A percentile compares a stretch with the other conserved stretches of the same genome.
These are phyloP conservation scores for Oreohelix idahoensis DNA, from an alignment of 1,140 invertebrate species.

Conservation along the genomic window DNA sequence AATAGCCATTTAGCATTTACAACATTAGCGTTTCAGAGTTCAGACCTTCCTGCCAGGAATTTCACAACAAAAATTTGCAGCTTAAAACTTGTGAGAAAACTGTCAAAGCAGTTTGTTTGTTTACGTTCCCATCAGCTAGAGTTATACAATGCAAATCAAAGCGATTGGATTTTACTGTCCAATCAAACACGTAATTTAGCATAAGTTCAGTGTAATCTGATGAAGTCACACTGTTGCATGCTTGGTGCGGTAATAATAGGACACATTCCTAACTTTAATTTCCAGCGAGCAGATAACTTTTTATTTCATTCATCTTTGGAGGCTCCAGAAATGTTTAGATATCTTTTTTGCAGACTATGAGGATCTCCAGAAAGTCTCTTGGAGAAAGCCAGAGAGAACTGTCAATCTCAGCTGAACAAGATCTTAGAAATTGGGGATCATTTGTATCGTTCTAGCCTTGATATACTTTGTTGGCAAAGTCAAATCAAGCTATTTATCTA, in stretches of 20 bases:
- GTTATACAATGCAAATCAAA: background rate
- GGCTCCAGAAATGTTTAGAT: too few relatives aligned
- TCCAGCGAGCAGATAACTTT: too few relatives aligned
- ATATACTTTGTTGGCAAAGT: too few relatives aligned
- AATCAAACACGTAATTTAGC: background rate
- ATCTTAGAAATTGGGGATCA: too few relatives aligned
- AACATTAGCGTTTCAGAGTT: background rate
- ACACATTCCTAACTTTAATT: too few relatives aligned
- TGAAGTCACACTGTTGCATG: background rate
- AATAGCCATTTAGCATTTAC: background rate
- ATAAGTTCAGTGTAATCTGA: background rate
- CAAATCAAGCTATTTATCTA: too few relatives aligned
- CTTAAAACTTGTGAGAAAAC: background rate
- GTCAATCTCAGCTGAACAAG: too few relatives aligned
- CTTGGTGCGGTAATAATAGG: constrained; percentile 6
- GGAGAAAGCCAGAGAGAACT: too few relatives aligned
- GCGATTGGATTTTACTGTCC: background rate
- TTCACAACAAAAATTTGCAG: background rate
- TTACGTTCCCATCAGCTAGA: background rate
- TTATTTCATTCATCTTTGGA: too few relatives aligned
- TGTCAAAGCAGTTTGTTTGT: constrained; percentile 2
- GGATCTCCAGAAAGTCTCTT: too few relatives aligned
- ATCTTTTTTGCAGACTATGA: too few relatives aligned
- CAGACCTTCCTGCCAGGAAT: background rate
- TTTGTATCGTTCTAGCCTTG: too few relatives aligned